These are phyloP conservation scores for Sesia apiformis DNA, from an alignment of 2,888 invertebrate genomes.

Conservation along the genomic window DNA sequence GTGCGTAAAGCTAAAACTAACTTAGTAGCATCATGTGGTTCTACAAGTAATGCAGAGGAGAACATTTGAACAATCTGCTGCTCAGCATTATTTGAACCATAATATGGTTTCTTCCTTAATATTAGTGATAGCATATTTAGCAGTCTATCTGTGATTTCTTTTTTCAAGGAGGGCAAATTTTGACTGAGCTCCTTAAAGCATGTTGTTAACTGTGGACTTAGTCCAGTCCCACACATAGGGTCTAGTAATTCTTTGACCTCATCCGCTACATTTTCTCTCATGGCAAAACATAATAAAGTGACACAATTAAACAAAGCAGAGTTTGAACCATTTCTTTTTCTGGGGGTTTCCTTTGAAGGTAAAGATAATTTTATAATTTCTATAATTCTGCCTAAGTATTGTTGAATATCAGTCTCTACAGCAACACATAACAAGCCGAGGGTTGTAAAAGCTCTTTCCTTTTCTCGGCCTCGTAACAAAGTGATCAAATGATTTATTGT, in stretches of 20 bases:
- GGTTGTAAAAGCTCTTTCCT: slow-evolving; percentile 92
- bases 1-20: slow-evolving; percentile 94
- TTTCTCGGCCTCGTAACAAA: slow-evolving; percentile 85
- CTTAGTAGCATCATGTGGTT: slow-evolving; percentile 84
- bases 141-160: slow-evolving; percentile 93
- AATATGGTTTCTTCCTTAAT: slow-evolving; percentile 88
- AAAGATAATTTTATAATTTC: slow-evolving; percentile 84
- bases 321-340: slow-evolving; percentile 83
- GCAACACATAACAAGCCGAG: slow-evolving; percentile 95
- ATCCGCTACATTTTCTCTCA: slow-evolving; percentile 83
- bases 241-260: slow-evolving; percentile 90
- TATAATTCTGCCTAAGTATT: slow-evolving; percentile 88
- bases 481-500: slow-evolving; percentile 86
- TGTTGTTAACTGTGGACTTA: slow-evolving; percentile 92
- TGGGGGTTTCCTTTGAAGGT: slow-evolving; percentile 84
- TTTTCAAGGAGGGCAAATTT: slow-evolving; percentile 90
- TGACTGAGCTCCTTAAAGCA: slow-evolving; percentile 93
- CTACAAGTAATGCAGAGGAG: slow-evolving; percentile 57
- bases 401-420: slow-evolving; percentile 86
- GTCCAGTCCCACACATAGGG: slow-evolving; percentile 92
- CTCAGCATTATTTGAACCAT: slow-evolving; percentile 75
- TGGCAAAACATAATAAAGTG: slow-evolving; percentile 92
- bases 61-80: slow-evolving; percentile 55
- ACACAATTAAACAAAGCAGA: slow-evolving; percentile 95
- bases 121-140: slow-evolving; percentile 93